Evolutionary conservation across 2,797 vertebrate genomes (phyloP).

Genomic region (Sebastes hubbsi): DNA sequence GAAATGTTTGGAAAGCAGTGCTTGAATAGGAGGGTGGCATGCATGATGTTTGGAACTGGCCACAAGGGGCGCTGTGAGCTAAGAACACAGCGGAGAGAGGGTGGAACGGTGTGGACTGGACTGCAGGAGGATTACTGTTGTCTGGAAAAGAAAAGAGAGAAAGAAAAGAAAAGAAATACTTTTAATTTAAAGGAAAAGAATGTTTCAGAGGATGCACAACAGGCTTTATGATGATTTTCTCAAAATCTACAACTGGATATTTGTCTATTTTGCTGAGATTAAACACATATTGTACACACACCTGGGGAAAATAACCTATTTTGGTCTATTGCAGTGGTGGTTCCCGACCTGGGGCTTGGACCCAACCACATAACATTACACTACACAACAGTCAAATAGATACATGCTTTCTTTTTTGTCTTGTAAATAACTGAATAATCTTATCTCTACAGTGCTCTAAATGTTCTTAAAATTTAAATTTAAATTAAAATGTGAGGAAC

Average conservation of each 20-base stretch:
- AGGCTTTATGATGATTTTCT: not conserved
- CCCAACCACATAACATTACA: not conserved
- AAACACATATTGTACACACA: not conserved
- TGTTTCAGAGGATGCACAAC: not conserved
- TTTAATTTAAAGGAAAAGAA: not conserved
- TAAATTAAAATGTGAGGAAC: not conserved
- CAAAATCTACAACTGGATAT: not conserved
- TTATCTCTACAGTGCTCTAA: not conserved
- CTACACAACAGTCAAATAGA: not conserved
- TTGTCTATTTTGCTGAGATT: not conserved
- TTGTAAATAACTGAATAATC: not conserved
- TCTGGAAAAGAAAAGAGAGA: not conserved
- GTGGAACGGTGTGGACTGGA: not conserved
- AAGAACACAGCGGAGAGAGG: conserved; percentile 14
- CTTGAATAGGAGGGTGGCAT: not conserved
- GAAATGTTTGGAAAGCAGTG: not conserved
- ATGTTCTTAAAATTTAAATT: not conserved
- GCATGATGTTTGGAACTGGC: not conserved
- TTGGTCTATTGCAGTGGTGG: not conserved
- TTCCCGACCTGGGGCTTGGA: too few relatives aligned
- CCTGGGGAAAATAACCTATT: not conserved
- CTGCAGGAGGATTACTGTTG: not conserved
- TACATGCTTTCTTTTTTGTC: not conserved
- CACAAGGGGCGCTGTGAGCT: conserved; percentile 59
- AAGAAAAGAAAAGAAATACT: not conserved